Base-by-base conservation (phyloP, 2,113 vertebrate genomes). In the Psittacula cyanocephala region DNA sequence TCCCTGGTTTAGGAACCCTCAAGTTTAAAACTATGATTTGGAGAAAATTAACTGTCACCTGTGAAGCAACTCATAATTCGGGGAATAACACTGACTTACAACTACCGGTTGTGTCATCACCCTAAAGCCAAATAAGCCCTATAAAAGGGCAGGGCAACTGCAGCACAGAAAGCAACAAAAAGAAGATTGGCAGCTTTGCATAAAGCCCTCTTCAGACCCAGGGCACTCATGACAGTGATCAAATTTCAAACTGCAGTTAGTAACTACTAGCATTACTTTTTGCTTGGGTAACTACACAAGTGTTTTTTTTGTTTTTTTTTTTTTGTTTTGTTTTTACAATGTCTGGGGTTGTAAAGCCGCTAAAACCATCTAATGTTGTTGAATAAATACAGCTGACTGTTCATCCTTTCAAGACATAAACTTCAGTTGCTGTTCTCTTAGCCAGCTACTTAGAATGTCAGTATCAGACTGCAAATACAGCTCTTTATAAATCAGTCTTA, bases 101-200 rank as follows among this genome's bases (percentile, higher is more conserved):
- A 52, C 5, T 27, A 37, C 2, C 43, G 13, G 19, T 70, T 86
- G 62, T 41, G 65, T 39, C 3, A 6, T 52, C 86, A 39, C 47
- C 69, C 47, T 19, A 63, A 94, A 39, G 60, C 39, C 74, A 60
- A 6, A 33, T 37, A 25, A 77, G 57, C 37, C 47, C 68, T 60
- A 3, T 13, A 24, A 46, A 82, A 86, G n/a, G 64, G 29, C 41
- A 91, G 25, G 44, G 69, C 39, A 64, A 39, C 62, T 28, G 33
- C 27, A 59, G 29, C 12, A 22, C n/a, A 37, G 47, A 87, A 77
- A 22, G 49, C n/a, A 53, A 76, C 31, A 77, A 83, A 63, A 94
- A 91, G 75, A 65, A 57, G 74, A 79, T 79, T 63, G 59, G 87
- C 81, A 86, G 81, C 88, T 60, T 88, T 89, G 75, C 43, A n/a